phyloP scores from a whole-genome alignment of 2,113 vertebrate genomes.

The Laterallus jamaicensis region DNA sequence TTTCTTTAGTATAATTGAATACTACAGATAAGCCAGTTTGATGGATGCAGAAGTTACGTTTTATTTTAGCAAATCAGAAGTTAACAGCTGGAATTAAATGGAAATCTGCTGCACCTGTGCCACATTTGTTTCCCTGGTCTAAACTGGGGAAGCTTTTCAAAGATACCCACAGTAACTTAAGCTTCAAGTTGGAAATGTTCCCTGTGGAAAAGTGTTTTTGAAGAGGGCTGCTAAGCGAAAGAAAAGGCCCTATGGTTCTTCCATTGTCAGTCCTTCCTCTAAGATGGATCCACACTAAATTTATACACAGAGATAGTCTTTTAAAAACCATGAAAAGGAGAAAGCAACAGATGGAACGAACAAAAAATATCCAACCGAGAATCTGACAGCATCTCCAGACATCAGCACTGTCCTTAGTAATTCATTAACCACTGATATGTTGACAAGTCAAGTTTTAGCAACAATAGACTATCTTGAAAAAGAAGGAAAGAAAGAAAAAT shows the following conservation, averaged over 20 bases:
- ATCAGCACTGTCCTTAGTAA: neutral
- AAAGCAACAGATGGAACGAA: neutral
- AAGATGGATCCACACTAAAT: neutral
- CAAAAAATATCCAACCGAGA: neutral
- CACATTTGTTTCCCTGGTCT: neutral
- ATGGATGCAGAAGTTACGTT: neutral
- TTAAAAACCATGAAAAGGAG: neutral
- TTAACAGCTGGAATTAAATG: neutral
- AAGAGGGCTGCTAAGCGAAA: neutral
- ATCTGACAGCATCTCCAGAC: neutral
- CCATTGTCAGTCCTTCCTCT: neutral
- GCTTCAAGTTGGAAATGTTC: neutral
- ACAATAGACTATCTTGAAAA: neutral
- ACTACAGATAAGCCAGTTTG: neutral
- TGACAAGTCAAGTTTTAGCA: neutral
- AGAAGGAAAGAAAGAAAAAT: neutral
- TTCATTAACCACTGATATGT: neutral
- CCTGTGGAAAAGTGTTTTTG: neutral
- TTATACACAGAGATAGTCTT: neutral
- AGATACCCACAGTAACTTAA: neutral
- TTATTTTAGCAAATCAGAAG: neutral
- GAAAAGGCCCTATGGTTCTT: neutral
- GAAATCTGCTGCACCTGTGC: neutral
- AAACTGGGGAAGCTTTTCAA: neutral
- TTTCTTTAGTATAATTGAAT: neutral